Conservation (phyloP, 1,140 invertebrate species). For the Andricus grossulariae region DNA sequence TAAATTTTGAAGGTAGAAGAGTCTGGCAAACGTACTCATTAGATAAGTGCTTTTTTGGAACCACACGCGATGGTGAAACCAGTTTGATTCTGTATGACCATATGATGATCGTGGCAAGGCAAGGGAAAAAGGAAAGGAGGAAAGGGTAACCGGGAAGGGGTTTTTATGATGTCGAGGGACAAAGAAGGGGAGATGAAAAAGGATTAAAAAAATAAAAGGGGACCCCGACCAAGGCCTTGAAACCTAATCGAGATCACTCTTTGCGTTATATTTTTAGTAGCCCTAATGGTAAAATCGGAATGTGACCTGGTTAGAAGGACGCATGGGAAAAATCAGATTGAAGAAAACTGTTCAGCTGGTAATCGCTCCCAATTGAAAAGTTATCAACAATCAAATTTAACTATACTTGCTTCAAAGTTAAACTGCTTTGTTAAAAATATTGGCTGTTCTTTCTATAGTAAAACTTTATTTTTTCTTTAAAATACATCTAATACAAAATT, state of each 20-base stretch:
- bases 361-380: too few relatives aligned
- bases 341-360: too few relatives aligned
- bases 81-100: slow-evolving; percentile 1
- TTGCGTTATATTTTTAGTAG: neutral
- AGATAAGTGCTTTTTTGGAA: neutral
- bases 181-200: neutral
- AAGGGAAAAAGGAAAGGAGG: neutral
- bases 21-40: too few relatives aligned
- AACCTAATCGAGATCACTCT: slow-evolving; percentile 20
- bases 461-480: too few relatives aligned
- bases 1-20: too few relatives aligned
- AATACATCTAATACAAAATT: too few relatives aligned
- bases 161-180: neutral
- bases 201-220: slow-evolving; percentile 21
- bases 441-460: too few relatives aligned
- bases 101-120: neutral
- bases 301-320: slow-evolving; percentile 7
- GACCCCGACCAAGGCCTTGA: slow-evolving; percentile 4
- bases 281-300: slow-evolving; percentile 1
- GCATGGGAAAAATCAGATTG: neutral
- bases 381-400: too few relatives aligned
- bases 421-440: too few relatives aligned
- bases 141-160: slow-evolving; percentile 1
- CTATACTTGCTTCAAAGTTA: too few relatives aligned
- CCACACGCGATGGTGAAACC: neutral